Base-by-base conservation (phyloP, 2,797 vertebrate species). In the Aphelocoma californica region DNA sequence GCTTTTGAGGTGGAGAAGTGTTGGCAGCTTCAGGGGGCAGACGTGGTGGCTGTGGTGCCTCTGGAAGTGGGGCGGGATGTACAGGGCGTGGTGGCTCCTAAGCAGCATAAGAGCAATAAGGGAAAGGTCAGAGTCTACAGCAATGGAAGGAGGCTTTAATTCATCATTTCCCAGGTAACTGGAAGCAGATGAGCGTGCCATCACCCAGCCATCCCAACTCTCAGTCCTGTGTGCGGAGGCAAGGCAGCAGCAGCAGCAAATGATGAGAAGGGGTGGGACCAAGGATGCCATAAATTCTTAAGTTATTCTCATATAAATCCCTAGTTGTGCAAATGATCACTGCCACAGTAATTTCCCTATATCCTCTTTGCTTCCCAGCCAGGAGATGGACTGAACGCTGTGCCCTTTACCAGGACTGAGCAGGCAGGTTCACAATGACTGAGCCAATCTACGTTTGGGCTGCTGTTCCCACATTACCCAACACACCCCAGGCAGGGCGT, bases 1-100 rank as follows among this genome's bases (percentile, higher is more conserved):
- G 99, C 93, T 99, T 99, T 95, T 99, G 99, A 88, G 99, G 99
- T 34, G 98, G 97, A 24, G 99, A 98, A 42, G 98, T 99, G 91
- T 95, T 98, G 81, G 98, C 97, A 34, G 99, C 99, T 96, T 99
- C 99, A 0, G 98, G 98, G 75, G 99, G 98, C 93, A 99, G 98
- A 50, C 99, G 98, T 3, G 97, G 93, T 11, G 98, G 97, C 14
- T 98, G 98, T 4, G 96, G 97, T 5, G 99, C 99, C 67, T 99
- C 98, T 3, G 98, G 87, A 90, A 98, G 97, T 1, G 79, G 99
- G 96, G 96, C 99, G 82, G 94, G 99, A 96, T 93, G 99, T 96
- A 97, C 64, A 42, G 97, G 98, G 54, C 98, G 98, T 6, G 96
- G 95, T 31, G 97, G 97, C 90, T 98, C 98, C 98, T 98, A 72